phyloP scores from a whole-genome alignment of 2,888 invertebrate species.

The Dioctria rufipes region DNA sequence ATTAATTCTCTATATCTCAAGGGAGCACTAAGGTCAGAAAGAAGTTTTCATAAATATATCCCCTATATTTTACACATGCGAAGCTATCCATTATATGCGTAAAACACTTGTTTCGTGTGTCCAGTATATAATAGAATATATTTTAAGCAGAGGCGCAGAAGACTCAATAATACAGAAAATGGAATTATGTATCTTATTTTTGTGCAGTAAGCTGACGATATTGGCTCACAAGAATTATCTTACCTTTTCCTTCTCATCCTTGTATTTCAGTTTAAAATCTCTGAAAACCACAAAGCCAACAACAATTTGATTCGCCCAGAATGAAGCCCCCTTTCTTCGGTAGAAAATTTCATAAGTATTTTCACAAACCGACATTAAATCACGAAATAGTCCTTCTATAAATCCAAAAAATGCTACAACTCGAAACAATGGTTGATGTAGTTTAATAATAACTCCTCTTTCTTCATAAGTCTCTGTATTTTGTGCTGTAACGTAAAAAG shows the following conservation, averaged over 20 bases:
- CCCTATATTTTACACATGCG: no score
- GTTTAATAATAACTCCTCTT: slow-evolving; percentile 63
- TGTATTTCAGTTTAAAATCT: slow-evolving; percentile 67
- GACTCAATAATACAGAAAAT: no score
- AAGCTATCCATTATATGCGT: no score
- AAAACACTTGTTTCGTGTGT: no score
- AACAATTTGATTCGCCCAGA: slow-evolving; percentile 68
- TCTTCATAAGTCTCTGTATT: slow-evolving; percentile 55
- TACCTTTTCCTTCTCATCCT: slow-evolving; percentile 66
- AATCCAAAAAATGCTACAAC: slow-evolving; percentile 66
- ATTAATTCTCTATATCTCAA: no score
- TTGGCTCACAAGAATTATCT: neutral
- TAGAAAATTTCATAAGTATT: slow-evolving; percentile 61
- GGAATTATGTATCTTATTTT: no score
- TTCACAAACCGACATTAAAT: slow-evolving; percentile 66
- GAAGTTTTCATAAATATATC: no score
- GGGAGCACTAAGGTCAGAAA: no score
- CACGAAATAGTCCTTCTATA: slow-evolving; percentile 66
- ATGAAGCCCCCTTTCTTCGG: slow-evolving; percentile 65
- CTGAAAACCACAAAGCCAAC: slow-evolving; percentile 66
- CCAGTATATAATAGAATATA: no score
- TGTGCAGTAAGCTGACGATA: no score
- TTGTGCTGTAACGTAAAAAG: slow-evolving; percentile 56
- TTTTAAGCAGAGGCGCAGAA: no score
- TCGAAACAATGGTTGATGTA: slow-evolving; percentile 66